A percentile compares a stretch with the other conserved stretches of the same genome.
Conservation (phyloP, 2,113 vertebrate species). For the Dasyurus viverrinus region DNA sequence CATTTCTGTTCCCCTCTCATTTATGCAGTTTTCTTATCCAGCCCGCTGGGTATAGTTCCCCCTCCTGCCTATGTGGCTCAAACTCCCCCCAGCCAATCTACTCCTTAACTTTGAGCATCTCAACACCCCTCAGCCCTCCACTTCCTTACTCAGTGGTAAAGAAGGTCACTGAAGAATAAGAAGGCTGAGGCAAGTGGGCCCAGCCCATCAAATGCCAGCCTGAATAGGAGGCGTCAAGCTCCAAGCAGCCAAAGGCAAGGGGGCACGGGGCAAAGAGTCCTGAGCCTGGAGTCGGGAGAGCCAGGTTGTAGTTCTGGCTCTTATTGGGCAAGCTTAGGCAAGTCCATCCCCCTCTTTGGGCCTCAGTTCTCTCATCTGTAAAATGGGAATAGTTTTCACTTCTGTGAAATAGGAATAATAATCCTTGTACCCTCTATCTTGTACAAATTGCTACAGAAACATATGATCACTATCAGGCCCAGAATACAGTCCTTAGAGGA, state of each 20-base stretch:
- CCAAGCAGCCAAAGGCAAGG: not conserved
- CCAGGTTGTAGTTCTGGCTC: not conserved
- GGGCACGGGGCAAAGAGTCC: not conserved
- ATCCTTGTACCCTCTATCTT: not conserved
- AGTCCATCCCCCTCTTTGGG: not conserved
- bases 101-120: not conserved
- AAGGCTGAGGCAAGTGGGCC: not conserved
- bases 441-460: too few relatives aligned
- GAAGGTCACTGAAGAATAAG: not conserved
- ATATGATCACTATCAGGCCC: not conserved
- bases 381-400: not conserved
- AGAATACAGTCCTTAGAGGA: not conserved
- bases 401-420: not conserved
- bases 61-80: not conserved
- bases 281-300: not conserved
- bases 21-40: too few relatives aligned
- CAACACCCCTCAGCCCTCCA: not conserved
- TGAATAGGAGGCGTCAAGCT: not conserved
- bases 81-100: not conserved
- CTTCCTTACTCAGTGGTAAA: not conserved
- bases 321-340: not conserved
- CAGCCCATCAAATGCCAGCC: not conserved
- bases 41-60: not conserved
- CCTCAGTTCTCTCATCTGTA: not conserved
- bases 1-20: not conserved